Evolutionary conservation across 2,113 vertebrate species (phyloP), one percentile per base, ranked within the genome.

Genomic region (Lathamus discolor): DNA sequence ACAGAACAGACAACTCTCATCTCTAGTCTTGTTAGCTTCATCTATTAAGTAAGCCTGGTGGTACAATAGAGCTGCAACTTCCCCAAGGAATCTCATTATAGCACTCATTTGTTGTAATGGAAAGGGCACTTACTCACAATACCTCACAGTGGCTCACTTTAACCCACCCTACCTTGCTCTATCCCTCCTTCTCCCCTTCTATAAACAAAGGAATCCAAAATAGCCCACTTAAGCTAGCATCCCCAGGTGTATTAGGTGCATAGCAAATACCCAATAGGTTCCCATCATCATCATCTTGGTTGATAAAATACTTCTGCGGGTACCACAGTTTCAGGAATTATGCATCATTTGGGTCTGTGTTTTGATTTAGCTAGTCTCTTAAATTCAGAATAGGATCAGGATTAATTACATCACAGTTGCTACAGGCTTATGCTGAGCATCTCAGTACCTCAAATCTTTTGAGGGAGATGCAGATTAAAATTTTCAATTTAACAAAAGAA

Each of bases 41-140:
- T 62, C 90, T 88, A 64, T 86, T 92, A 93, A 72, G 52, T 79
- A 92, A 91, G 62, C 33, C 88, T 89, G 52, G 83, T 91, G 35
- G 73, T 91, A 94, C 86, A 96, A 94, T 8, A 89, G 66, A 91
- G 57, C 57, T 94, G 72, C 91, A 88, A 93, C 76, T 92, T 86
- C 55, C 61, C 68, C 80, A 72, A 33, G 73, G 80, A 96, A 84
- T 95, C 92, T 85, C 88, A 91, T 86, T 87, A 90, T 23, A 83
- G 77, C 37, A 66, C 62, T 86, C 88, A 79, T 91, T 91, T 93
- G 64, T 72, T 55, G 86, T 84, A 91, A 79, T 57, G 83, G 77
- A 93, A 96, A 88, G 76, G 69, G 86, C 76, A 84, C 54, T 82
- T 90, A 68, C 46, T 88, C 91, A 89, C 55, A 85, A n/a, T 70